Conservation (phyloP, 2,888 invertebrate genomes). For the Hartigia nigra region DNA sequence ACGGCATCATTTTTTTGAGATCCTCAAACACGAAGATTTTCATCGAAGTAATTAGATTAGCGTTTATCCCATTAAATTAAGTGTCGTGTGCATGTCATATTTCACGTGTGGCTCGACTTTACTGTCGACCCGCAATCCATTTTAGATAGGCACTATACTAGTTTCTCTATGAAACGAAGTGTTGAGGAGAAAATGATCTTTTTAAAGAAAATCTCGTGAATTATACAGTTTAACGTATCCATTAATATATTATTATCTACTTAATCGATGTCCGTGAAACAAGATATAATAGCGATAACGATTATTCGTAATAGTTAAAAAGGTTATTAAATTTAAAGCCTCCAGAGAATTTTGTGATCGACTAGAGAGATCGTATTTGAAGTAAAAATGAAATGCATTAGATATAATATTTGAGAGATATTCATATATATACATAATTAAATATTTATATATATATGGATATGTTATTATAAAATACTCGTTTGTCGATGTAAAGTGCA, state of each 20-base stretch:
- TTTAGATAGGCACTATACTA: slow-evolving; percentile 50
- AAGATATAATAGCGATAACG: slow-evolving; percentile 23
- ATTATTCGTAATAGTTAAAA: slow-evolving; percentile 1
- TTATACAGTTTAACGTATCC: slow-evolving; percentile 32
- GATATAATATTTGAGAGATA: neutral
- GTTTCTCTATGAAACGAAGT: slow-evolving; percentile 21
- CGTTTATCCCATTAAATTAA: slow-evolving; percentile 33
- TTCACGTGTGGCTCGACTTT: slow-evolving; percentile 5
- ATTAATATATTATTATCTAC: slow-evolving; percentile 38
- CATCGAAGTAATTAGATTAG: slow-evolving; percentile 32
- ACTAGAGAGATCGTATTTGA: neutral
- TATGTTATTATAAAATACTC: slow-evolving; percentile 20
- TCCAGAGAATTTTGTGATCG: neutral
- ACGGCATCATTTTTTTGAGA: neutral
- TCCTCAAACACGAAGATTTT: slow-evolving; percentile 20
- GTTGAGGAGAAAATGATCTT: slow-evolving; percentile 25
- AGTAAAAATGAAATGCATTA: neutral
- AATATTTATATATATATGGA: slow-evolving; percentile 24
- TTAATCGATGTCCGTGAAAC: slow-evolving; percentile 49
- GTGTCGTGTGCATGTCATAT: slow-evolving; percentile 45
- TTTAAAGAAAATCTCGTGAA: slow-evolving; percentile 31
- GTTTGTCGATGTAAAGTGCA: slow-evolving; percentile 43
- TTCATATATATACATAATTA: neutral
- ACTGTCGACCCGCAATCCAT: slow-evolving; percentile 24
- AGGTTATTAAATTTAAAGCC: neutral